Conservation (phyloP, 2,113 vertebrate genomes). For the Oreocharis arfaki region DNA sequence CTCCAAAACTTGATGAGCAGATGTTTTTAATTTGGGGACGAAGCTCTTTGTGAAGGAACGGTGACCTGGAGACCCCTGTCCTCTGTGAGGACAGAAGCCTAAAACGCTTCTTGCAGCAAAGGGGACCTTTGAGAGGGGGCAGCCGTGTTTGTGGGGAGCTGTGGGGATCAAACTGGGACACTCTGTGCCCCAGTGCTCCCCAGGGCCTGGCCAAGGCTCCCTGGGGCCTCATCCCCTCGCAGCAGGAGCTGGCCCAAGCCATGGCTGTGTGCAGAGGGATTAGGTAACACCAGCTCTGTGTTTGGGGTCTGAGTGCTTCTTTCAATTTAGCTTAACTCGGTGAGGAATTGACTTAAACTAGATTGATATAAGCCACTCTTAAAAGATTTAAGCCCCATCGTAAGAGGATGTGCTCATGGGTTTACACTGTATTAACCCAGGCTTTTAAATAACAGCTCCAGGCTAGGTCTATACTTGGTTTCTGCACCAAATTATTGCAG, state of each 20-base stretch:
- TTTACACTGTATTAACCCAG: conserved; percentile 60
- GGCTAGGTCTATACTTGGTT: conserved; percentile 49
- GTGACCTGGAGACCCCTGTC: not conserved
- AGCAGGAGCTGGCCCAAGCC: not conserved
- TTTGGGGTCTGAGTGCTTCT: conserved; percentile 45
- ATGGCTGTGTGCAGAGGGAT: not conserved
- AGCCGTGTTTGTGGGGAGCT: not conserved
- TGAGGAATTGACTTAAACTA: conserved; percentile 65
- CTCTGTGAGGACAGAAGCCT: not conserved
- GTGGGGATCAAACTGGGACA: not conserved
- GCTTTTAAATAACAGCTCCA: conserved; percentile 48
- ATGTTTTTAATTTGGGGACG: not conserved
- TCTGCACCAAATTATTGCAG: not conserved
- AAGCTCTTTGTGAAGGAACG: not conserved
- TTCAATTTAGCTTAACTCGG: conserved; percentile 52
- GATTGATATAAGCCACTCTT: conserved; percentile 63
- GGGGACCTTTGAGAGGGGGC: not conserved
- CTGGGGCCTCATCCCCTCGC: not conserved
- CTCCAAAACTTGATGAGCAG: not conserved
- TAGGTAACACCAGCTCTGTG: not conserved
- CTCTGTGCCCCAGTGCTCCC: not conserved
- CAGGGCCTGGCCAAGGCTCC: not conserved
- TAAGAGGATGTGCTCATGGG: conserved; percentile 60
- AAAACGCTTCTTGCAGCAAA: too few relatives aligned
- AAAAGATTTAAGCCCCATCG: conserved; percentile 37